Evolutionary conservation across 2,113 vertebrate species (phyloP), one percentile per base, ranked within the genome.

Genomic region (Buteo buteo): DNA sequence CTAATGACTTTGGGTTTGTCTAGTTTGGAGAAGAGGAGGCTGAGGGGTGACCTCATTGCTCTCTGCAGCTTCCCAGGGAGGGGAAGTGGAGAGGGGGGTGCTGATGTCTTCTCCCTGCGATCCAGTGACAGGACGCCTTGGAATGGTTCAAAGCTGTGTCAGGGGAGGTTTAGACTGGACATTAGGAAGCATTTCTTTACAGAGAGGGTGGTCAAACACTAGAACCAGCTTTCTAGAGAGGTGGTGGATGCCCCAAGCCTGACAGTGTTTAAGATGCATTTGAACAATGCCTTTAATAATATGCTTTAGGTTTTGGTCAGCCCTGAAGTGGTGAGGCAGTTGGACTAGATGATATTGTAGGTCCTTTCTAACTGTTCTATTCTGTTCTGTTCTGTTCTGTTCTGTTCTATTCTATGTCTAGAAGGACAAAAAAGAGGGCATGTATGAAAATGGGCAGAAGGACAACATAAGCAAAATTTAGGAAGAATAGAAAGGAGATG

Each of bases 111-210:
- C 13, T 74, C 18, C 6, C 13, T 19, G 4, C 3, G 9, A 40
- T 59, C n/a, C 16, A 50, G 16, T 32, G 40, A 34, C 4, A 64
- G 31, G 11, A 62, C 9, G 0, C 0, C 0, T 24, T 6, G 4
- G 28, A 32, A 57, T 31, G 5, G 31, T 47, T 47, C 18, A 47
- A 34, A 71, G 21, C 15, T 54, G 2, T 9, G 2, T 8, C 31
- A 29, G 16, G 12, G 45, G 31, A 54, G 7, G 10, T 70, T 80
- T 19, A 34, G 21, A 17, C 32, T 74, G 21, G 44, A 47, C 8
- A n/a, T 76, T 52, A 72, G 26, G 28, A 76, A 28, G 8, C 9
- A 32, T 32, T 67, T 77, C 2, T 57, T 80, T 76, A 19, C 15
- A 1, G 5, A 69, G n/a, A 49, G 14, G 7, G 7, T 29, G 15